Conservation (phyloP, 2,888 invertebrate genomes). For the Buathra laborator region DNA sequence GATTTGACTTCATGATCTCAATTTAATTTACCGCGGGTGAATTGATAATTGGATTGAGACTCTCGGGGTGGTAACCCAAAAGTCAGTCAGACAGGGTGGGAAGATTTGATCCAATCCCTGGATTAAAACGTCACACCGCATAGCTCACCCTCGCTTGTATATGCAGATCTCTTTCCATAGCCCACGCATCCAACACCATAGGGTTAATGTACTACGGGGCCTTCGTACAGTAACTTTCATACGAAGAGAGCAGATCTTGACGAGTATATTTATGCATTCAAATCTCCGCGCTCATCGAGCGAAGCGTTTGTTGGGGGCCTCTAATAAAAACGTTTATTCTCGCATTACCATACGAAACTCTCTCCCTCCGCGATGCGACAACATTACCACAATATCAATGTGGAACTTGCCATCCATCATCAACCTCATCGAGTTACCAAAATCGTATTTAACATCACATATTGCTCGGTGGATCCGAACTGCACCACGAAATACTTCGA, state of each 20-base stretch:
- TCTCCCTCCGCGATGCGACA: background rate
- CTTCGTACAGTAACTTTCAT: background rate
- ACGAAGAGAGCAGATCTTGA: conserved; percentile 58
- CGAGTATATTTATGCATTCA: conserved; percentile 83
- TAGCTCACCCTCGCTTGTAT: conserved; percentile 72
- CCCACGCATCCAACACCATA: conserved; percentile 24
- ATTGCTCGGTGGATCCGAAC: no score
- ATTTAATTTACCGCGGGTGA: conserved; percentile 49
- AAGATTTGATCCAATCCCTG: conserved; percentile 47
- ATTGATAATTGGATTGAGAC: conserved; percentile 52
- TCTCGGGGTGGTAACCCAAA: conserved; percentile 12
- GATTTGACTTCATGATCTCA: conserved; percentile 48
- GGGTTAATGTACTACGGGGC: conserved; percentile 7
- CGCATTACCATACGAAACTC: conserved; percentile 82
- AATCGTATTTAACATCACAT: conserved; percentile 15
- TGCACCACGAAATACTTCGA: no score
- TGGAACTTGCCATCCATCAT: background rate
- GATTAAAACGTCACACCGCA: conserved; percentile 81
- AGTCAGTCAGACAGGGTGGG: background rate
- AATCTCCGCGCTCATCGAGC: conserved; percentile 83
- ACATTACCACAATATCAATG: background rate
- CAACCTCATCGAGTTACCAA: background rate
- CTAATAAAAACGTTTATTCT: conserved; percentile 84
- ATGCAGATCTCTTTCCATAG: conserved; percentile 74
- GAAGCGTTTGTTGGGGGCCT: conserved; percentile 82